These are phyloP conservation scores for Oreochromis aureus DNA, from an alignment of 2,113 vertebrate genomes.

Conservation along the genomic window DNA sequence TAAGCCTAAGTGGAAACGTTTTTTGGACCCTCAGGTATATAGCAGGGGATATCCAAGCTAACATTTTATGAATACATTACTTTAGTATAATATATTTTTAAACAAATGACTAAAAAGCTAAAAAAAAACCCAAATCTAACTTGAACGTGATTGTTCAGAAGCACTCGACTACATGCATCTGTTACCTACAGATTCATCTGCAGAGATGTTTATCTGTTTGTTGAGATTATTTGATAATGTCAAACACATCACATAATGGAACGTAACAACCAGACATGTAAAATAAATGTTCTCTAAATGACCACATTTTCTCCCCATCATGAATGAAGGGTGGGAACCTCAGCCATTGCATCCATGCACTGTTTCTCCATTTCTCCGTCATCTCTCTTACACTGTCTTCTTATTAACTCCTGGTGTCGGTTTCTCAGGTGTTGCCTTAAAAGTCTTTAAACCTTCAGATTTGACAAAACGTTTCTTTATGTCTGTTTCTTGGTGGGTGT, in stretches of 20 bases:
- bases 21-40: fast-evolving
- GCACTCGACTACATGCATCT: fast-evolving
- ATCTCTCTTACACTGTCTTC: background rate
- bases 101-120: background rate
- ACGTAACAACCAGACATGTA: fast-evolving
- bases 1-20: background rate
- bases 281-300: background rate
- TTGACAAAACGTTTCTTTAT: background rate
- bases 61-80: background rate
- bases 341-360: background rate
- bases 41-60: background rate
- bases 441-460: conserved; percentile 44
- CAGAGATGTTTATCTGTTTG: background rate
- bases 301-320: fast-evolving
- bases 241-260: background rate
- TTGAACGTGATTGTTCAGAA: fast-evolving
- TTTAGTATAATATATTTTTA: background rate
- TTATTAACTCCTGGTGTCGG: background rate
- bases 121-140: background rate
- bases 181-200: background rate
- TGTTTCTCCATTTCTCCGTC: background rate
- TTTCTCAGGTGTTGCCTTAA: conserved; percentile 34
- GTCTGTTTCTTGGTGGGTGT: background rate
- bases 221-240: background rate
- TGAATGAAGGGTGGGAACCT: background rate